Percentiles rank a stretch among this genome's conserved stretches.
Conservation (phyloP, 2,113 vertebrate genomes). For the Dunckerocampus dactyliophorus region DNA sequence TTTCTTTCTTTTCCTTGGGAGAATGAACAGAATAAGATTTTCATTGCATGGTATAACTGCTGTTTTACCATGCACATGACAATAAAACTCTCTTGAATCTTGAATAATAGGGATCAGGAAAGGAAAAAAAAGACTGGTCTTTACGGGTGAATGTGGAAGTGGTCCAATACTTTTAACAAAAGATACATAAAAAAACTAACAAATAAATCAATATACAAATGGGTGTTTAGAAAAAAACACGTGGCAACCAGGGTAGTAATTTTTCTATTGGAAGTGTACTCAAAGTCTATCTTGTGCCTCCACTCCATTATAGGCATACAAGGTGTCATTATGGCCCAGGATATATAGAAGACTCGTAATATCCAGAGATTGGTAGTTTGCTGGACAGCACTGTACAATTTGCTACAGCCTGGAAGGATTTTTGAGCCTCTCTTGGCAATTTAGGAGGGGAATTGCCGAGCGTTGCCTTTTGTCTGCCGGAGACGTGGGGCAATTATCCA, state of each 20-base stretch:
- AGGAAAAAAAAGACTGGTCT: slow-evolving; percentile 5
- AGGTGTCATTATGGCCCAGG: slow-evolving; percentile 69
- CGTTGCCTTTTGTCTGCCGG: slow-evolving; percentile 73
- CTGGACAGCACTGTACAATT: slow-evolving; percentile 77
- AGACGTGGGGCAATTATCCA: slow-evolving; percentile 75
- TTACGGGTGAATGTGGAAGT: slow-evolving; percentile 57
- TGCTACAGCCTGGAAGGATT: slow-evolving; percentile 72
- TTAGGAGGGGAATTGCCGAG: slow-evolving; percentile 74
- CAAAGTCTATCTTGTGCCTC: slow-evolving; percentile 66
- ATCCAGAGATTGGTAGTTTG: slow-evolving; percentile 77
- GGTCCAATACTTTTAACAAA: slow-evolving; percentile 37
- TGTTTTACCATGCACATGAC: too few relatives aligned
- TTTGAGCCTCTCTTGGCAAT: slow-evolving; percentile 71
- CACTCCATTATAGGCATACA: slow-evolving; percentile 66
- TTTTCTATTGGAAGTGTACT: slow-evolving; percentile 64
- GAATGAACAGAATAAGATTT: too few relatives aligned
- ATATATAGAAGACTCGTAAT: slow-evolving; percentile 73
- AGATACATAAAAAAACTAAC: slow-evolving; percentile 35
- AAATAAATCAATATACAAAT: slow-evolving; percentile 66
- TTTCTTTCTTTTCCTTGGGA: too few relatives aligned
- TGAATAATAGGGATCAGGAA: too few relatives aligned
- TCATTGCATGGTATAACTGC: too few relatives aligned
- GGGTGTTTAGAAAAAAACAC: slow-evolving; percentile 44
- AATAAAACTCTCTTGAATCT: too few relatives aligned
- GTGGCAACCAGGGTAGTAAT: slow-evolving; percentile 50